Percentiles rank a stretch among this genome's conserved stretches.
Conservation (phyloP, 2,888 invertebrate species). For the Leptinotarsa haldemani region DNA sequence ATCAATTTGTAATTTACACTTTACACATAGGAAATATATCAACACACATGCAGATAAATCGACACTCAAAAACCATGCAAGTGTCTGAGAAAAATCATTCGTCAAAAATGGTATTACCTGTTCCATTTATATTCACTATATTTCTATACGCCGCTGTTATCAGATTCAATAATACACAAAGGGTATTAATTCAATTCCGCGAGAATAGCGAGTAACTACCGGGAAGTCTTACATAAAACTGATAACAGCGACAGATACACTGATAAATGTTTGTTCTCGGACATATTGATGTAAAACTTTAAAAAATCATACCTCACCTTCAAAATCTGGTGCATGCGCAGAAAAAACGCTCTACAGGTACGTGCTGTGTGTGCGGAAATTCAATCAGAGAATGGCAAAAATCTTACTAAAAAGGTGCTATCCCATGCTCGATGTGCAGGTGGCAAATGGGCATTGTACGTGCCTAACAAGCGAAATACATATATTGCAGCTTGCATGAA, state of each 20-base stretch:
- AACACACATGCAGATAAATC: conserved; percentile 6
- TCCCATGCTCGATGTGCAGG: conserved; percentile 43
- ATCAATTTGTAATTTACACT: conserved; percentile 4
- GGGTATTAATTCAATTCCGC: not conserved
- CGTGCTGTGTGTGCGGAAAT: conserved; percentile 33
- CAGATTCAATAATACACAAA: not conserved
- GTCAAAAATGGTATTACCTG: not conserved
- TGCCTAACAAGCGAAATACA: conserved; percentile 31
- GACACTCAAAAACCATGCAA: conserved; percentile 8
- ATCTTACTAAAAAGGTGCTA: conserved; percentile 36
- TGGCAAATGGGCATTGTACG: conserved; percentile 39
- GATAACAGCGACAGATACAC: conserved; percentile 6
- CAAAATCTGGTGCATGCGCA: conserved; percentile 31
- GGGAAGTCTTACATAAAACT: conserved; percentile 8
- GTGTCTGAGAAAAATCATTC: conserved; percentile 12
- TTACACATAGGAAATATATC: not conserved
- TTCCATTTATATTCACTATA: not conserved
- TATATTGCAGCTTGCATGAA: conserved; percentile 4
- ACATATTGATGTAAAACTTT: not conserved
- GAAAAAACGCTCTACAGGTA: conserved; percentile 25
- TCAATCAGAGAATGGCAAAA: conserved; percentile 17
- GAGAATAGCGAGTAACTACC: not conserved
- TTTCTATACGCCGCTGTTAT: not conserved
- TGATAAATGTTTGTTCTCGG: conserved; percentile 11
- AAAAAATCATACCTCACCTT: conserved; percentile 40